Conservation (phyloP, 2,113 vertebrate species). For the Myotis yumanensis region DNA sequence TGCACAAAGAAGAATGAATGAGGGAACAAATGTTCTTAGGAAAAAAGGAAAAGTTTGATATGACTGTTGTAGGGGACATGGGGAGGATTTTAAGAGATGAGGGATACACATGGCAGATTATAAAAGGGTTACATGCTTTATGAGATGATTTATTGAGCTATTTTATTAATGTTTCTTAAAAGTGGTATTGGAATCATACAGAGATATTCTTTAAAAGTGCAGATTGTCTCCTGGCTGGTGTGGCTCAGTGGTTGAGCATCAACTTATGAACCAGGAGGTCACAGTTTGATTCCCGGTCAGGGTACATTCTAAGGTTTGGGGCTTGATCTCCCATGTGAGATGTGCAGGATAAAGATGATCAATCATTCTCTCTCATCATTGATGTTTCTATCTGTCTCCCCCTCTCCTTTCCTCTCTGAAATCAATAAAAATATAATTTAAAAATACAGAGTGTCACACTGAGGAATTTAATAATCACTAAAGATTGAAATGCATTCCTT, state of each 20-base stretch:
- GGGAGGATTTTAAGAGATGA: not conserved
- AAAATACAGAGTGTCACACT: not conserved
- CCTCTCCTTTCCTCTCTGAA: too few species aligned
- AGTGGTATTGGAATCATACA: not conserved
- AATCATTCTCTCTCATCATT: too few species aligned
- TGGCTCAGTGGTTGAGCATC: too few species aligned
- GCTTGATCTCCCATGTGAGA: too few species aligned
- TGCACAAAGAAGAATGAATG: not conserved
- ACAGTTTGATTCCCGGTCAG: too few species aligned
- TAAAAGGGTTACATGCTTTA: not conserved
- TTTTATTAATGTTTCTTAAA: not conserved
- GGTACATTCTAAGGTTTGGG: too few species aligned
- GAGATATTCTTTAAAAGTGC: not conserved
- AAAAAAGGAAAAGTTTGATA: not conserved
- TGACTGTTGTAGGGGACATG: fast-evolving
- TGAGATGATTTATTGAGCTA: not conserved
- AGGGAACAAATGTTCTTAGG: not conserved
- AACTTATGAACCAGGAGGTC: too few species aligned
- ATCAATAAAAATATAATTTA: not conserved
- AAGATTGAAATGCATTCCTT: not conserved
- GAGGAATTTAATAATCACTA: not conserved
- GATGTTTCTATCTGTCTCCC: too few species aligned
- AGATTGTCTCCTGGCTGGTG: not conserved
- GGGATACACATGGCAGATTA: not conserved
- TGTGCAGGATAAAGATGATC: too few species aligned